A percentile compares a stretch with the other conserved stretches of the same genome.
Conservation (phyloP, 2,113 vertebrate species). For the Lates calcarifer region DNA sequence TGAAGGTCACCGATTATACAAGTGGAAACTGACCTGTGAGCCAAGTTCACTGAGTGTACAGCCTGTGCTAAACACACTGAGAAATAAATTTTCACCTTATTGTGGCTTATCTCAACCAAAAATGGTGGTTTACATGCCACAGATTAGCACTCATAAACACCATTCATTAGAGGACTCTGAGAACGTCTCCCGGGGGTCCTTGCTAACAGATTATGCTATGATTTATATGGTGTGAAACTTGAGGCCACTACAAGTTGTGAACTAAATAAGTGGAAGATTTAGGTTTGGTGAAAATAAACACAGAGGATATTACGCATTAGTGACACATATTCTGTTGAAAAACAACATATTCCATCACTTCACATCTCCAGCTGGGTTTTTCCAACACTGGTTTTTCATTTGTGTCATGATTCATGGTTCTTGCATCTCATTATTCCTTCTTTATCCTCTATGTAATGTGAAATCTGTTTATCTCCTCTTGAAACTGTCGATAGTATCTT, state of each 20-base stretch:
- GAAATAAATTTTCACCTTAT: slow-evolving; percentile 64
- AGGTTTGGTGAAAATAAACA: slow-evolving; percentile 77
- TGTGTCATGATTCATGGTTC: slow-evolving; percentile 44
- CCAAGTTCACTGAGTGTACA: slow-evolving; percentile 44
- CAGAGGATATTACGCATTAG: slow-evolving; percentile 69
- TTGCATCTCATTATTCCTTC: slow-evolving; percentile 37
- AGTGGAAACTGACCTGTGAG: slow-evolving; percentile 29
- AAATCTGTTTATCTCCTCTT: slow-evolving; percentile 50
- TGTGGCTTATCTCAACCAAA: slow-evolving; percentile 71
- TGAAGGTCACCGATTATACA: slow-evolving; percentile 28
- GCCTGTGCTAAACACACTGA: slow-evolving; percentile 24
- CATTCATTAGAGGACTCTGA: slow-evolving; percentile 68
- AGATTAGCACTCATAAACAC: slow-evolving; percentile 78
- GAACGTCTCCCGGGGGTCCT: slow-evolving; percentile 39
- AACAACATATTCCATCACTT: slow-evolving; percentile 67
- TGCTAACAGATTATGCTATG: slow-evolving; percentile 80
- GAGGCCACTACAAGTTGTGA: slow-evolving; percentile 66
- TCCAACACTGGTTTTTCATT: slow-evolving; percentile 57
- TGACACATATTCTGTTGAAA: slow-evolving; percentile 67
- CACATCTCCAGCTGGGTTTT: slow-evolving; percentile 60
- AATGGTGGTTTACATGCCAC: slow-evolving; percentile 73
- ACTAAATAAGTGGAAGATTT: slow-evolving; percentile 72
- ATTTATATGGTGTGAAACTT: slow-evolving; percentile 82
- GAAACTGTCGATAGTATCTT: slow-evolving; percentile 43
- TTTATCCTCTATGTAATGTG: slow-evolving; percentile 27